Percentiles rank a stretch among this genome's conserved stretches.
Evolutionary conservation across 2,113 vertebrate genomes (phyloP).

Genomic region (Paradoxurus hermaphroditus): DNA sequence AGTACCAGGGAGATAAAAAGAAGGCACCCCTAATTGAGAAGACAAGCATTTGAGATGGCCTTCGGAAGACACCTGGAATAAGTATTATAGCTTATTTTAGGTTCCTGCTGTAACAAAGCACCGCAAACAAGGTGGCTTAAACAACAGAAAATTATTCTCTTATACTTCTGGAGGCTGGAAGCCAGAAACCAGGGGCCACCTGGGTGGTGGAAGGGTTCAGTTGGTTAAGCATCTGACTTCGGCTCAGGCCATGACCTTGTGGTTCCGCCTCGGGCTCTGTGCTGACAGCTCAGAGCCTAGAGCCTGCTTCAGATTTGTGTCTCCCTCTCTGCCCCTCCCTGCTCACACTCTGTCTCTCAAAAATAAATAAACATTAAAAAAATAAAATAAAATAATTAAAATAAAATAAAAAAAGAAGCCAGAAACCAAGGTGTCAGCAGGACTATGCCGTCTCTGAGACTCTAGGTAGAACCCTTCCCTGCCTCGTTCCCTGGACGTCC

Average conservation of each 20-base stretch:
- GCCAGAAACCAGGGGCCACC: not conserved
- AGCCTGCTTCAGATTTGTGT: no score
- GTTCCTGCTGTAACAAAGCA: not conserved
- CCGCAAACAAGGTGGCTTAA: not conserved
- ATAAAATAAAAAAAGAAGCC: no score
- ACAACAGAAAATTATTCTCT: not conserved
- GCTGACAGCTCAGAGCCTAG: no score
- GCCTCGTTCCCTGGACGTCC: not conserved
- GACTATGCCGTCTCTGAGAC: not conserved
- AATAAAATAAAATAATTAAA: no score
- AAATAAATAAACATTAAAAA: no score
- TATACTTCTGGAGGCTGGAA: not conserved
- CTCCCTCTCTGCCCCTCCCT: no score
- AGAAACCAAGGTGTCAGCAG: no score
- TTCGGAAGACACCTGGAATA: not conserved
- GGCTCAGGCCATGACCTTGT: no score
- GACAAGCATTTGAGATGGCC: not conserved
- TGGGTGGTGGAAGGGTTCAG: no score
- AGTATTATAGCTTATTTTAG: not conserved
- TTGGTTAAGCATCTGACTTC: no score
- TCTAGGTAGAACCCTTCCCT: not conserved
- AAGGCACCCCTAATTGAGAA: not conserved
- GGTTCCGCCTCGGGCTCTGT: no score
- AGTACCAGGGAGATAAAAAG: not conserved
- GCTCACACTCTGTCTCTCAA: no score